These are phyloP conservation scores for Mastacembelus armatus DNA, from an alignment of 2,797 vertebrate species.

Conservation along the genomic window DNA sequence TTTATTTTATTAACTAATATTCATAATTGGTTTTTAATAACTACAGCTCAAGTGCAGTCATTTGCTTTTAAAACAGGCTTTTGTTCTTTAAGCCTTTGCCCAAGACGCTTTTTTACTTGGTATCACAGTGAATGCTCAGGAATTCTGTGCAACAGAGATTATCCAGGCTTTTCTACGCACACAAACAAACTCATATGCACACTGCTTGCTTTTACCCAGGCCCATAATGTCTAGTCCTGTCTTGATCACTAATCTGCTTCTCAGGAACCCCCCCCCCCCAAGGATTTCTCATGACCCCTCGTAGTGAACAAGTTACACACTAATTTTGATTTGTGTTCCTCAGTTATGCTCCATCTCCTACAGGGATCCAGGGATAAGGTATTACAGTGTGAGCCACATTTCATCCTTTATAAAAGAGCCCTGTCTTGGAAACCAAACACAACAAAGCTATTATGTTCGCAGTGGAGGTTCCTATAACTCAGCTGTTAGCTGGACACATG, in stretches of 20 bases:
- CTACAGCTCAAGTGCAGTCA: too few species aligned
- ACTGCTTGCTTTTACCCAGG: constrained; percentile 1
- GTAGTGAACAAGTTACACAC: constrained; percentile 54
- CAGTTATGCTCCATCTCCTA: constrained; percentile 57
- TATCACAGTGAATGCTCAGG: not conserved
- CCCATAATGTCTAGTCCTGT: constrained; percentile 14
- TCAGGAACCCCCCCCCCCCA: constrained; percentile 9
- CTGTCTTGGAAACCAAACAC: constrained; percentile 72
- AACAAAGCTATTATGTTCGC: constrained; percentile 69
- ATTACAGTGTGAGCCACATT: constrained; percentile 59
- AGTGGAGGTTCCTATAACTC: constrained; percentile 72
- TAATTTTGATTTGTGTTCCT: constrained; percentile 74
- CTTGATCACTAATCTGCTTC: constrained; percentile 40
- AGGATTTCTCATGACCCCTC: constrained; percentile 49
- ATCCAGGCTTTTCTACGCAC: not conserved
- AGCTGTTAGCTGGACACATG: constrained; percentile 61
- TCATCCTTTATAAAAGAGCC: constrained; percentile 58
- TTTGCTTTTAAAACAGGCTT: too few species aligned
- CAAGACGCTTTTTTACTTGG: too few species aligned
- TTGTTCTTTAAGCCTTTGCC: too few species aligned
- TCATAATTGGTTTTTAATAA: too few species aligned
- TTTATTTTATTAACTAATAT: too few species aligned
- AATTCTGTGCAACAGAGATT: not conserved
- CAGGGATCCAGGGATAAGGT: constrained; percentile 41
- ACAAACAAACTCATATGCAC: not conserved